Percentiles rank a stretch among this genome's conserved stretches.
phyloP scores from a whole-genome alignment of 2,113 vertebrate genomes.

The Antidorcas marsupialis region DNA sequence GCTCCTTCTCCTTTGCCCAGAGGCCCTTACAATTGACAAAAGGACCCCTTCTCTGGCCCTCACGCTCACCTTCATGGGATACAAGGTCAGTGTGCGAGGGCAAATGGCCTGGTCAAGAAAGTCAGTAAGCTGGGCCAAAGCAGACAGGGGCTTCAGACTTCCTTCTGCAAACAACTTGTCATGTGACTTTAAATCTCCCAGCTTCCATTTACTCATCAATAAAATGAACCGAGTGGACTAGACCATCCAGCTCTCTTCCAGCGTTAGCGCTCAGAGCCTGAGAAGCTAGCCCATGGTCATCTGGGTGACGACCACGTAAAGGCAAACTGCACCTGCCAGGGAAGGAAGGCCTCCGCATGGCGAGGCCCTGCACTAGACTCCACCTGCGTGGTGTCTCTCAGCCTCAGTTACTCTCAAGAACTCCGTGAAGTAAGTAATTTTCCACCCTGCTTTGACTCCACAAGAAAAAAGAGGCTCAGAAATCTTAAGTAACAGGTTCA shows the following conservation, averaged over 20 bases:
- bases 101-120: neutral
- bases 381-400: neutral
- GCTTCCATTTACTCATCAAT: neutral
- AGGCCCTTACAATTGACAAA: neutral
- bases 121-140: neutral
- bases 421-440: neutral
- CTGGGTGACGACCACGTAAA: rapidly evolving
- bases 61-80: neutral
- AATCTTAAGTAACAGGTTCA: neutral
- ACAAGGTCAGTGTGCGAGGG: neutral
- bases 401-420: neutral
- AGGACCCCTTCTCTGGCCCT: neutral
- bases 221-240: neutral
- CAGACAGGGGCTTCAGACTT: neutral
- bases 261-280: neutral
- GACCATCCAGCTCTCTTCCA: neutral
- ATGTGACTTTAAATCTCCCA: neutral
- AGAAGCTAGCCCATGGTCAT: neutral
- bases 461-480: neutral
- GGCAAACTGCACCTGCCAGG: neutral
- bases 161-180: neutral
- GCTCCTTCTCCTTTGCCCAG: neutral
- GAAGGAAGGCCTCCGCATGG: rapidly evolving
- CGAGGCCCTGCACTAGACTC: neutral
- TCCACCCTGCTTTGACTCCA: neutral